Conservation (phyloP, 2,797 vertebrate species). For the Adelosebastes latens region DNA sequence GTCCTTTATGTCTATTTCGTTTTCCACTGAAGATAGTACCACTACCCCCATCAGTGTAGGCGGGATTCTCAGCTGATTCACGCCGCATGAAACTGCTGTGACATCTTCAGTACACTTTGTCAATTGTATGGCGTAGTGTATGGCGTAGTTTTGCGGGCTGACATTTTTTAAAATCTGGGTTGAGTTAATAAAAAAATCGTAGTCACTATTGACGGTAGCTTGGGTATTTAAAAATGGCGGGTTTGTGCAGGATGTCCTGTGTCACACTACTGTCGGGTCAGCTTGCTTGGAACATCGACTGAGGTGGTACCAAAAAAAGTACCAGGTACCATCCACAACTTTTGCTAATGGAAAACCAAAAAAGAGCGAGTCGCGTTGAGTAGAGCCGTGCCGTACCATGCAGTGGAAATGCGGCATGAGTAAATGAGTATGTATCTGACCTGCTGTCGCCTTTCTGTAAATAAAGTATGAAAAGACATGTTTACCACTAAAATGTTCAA, state of each 20-base stretch:
- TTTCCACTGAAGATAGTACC: not conserved
- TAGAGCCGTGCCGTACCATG: not conserved
- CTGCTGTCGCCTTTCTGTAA: conserved; percentile 3
- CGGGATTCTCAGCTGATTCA: not conserved
- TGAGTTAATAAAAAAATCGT: too few relatives aligned
- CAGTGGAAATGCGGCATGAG: not conserved
- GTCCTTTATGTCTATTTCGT: not conserved
- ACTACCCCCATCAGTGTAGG: not conserved
- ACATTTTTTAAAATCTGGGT: too few relatives aligned
- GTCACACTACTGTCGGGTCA: too few relatives aligned
- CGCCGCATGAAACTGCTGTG: too few relatives aligned
- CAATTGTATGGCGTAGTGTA: not conserved
- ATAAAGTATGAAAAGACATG: conserved; percentile 6
- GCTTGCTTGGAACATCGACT: too few relatives aligned
- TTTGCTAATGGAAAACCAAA: not conserved
- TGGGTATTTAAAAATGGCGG: too few relatives aligned
- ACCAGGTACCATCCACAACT: not conserved
- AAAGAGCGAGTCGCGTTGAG: not conserved
- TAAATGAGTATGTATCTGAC: conserved; percentile 11
- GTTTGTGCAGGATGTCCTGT: too few relatives aligned
- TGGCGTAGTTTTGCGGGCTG: not conserved
- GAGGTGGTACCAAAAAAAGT: not conserved
- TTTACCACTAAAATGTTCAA: conserved; percentile 11
- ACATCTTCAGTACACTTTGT: too few relatives aligned
- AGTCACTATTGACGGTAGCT: too few relatives aligned